Evolutionary conservation across 1,140 invertebrate genomes (phyloP).

Genomic region (Drosophila willistoni): DNA sequence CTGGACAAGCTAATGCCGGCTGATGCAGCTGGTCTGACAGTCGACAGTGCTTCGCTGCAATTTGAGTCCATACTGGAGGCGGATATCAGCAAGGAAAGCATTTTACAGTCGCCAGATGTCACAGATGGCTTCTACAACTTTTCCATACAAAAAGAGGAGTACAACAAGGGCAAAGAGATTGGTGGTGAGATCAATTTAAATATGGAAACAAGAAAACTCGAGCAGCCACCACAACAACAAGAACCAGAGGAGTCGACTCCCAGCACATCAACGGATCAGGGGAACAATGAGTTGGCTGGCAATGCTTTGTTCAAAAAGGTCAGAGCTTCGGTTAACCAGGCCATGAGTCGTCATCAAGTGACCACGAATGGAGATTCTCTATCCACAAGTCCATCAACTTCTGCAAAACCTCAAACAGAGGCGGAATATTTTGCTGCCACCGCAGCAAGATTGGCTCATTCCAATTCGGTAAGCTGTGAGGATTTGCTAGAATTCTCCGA

Average conservation of each 20-base stretch:
- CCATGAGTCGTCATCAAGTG: constrained; percentile 50
- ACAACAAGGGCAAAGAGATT: constrained; percentile 72
- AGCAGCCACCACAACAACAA: constrained; percentile 16
- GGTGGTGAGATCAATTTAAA: constrained; percentile 74
- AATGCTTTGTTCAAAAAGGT: constrained; percentile 83
- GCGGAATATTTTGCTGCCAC: constrained; percentile 74
- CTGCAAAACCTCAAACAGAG: constrained; percentile 63
- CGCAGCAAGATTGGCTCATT: constrained; percentile 76
- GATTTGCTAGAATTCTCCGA: constrained; percentile 95
- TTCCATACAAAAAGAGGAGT: constrained; percentile 81
- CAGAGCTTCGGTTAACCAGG: constrained; percentile 73
- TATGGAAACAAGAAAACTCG: constrained; percentile 52
- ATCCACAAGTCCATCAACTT: background rate
- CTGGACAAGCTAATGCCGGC: constrained; percentile 64
- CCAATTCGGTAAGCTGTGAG: constrained; percentile 95
- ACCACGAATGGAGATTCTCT: constrained; percentile 25
- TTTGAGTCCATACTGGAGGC: constrained; percentile 80
- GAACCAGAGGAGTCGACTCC: constrained; percentile 11
- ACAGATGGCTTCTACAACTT: constrained; percentile 82
- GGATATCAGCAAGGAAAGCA: constrained; percentile 64
- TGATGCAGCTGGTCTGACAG: constrained; percentile 68
- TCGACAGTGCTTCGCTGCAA: constrained; percentile 76
- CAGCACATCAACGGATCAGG: constrained; percentile 15
- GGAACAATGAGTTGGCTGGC: constrained; percentile 78
- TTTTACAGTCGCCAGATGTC: constrained; percentile 73